phyloP scores from a whole-genome alignment of 2,888 invertebrate species.

The Dynastes hyllus region DNA sequence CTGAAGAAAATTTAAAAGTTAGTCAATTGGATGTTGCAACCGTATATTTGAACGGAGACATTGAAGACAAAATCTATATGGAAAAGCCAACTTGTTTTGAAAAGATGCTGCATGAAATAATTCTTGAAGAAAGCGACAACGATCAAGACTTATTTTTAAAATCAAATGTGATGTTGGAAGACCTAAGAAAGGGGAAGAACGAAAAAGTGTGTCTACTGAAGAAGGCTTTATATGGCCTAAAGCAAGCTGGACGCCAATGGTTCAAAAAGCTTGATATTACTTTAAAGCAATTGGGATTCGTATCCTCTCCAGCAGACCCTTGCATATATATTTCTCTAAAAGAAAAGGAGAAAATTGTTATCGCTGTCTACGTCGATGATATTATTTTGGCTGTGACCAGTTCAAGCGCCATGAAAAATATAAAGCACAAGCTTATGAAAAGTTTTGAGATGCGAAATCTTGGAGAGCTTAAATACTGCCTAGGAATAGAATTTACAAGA shows the following conservation, averaged over 20 bases:
- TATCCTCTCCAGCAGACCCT: background rate
- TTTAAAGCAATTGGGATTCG: background rate
- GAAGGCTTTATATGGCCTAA: background rate
- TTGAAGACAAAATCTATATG: no score
- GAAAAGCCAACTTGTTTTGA: conserved; percentile 4
- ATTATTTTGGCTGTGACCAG: background rate
- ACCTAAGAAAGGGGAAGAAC: background rate
- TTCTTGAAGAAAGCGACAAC: conserved; percentile 1
- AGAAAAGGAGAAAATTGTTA: background rate
- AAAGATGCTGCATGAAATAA: conserved; percentile 14
- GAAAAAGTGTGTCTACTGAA: background rate
- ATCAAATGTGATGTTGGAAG: background rate
- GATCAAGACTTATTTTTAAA: conserved; percentile 5
- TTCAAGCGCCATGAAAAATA: background rate
- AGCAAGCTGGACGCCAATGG: no score
- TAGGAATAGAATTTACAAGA: conserved; percentile 4
- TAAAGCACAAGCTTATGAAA: background rate
- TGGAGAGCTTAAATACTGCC: conserved; percentile 2
- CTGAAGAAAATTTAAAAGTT: background rate
- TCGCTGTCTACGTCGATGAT: conserved; percentile 16
- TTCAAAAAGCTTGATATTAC: background rate
- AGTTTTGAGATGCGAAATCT: background rate
- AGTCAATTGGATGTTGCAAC: no score
- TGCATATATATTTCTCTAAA: conserved; percentile 1
- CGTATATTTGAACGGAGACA: no score